Percentiles rank a stretch among this genome's conserved stretches.
phyloP scores from a whole-genome alignment of 2,113 vertebrate species.

The Erpornis zantholeuca region DNA sequence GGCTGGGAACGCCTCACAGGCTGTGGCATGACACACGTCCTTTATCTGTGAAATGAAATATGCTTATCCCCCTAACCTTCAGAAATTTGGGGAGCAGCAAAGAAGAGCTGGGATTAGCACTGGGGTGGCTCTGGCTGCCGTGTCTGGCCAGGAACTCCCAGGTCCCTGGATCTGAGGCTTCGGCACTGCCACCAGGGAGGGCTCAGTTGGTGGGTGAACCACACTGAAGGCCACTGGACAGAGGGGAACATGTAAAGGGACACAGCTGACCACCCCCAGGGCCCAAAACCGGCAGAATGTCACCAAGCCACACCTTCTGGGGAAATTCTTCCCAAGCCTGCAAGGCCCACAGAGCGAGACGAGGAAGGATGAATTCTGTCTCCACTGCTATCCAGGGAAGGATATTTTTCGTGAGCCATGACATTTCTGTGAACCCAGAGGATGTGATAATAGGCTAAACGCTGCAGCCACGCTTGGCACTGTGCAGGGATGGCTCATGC shows the following conservation, averaged over 20 bases:
- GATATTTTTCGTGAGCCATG: neutral
- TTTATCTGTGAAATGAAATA: neutral
- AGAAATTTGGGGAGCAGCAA: neutral
- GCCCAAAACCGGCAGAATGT: neutral
- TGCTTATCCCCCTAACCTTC: neutral
- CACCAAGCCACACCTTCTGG: neutral
- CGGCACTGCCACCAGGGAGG: neutral
- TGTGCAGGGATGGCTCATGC: neutral
- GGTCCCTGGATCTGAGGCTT: neutral
- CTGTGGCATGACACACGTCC: neutral
- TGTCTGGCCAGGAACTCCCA: neutral
- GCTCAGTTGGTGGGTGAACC: neutral
- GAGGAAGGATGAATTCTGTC: neutral
- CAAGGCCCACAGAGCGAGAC: fast-evolving
- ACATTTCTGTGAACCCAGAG: neutral
- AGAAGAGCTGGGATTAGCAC: neutral
- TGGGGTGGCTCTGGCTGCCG: neutral
- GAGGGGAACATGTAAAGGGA: neutral
- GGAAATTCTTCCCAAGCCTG: neutral
- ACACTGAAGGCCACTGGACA: too few relatives aligned
- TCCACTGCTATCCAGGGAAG: neutral
- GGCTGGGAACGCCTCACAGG: neutral
- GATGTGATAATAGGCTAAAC: neutral
- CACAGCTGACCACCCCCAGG: neutral
- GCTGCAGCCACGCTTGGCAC: neutral